A percentile compares a stretch with the other conserved stretches of the same genome.
Evolutionary conservation across 2,797 vertebrate genomes (phyloP).

Genomic region (Sebastes ruberrimus): DNA sequence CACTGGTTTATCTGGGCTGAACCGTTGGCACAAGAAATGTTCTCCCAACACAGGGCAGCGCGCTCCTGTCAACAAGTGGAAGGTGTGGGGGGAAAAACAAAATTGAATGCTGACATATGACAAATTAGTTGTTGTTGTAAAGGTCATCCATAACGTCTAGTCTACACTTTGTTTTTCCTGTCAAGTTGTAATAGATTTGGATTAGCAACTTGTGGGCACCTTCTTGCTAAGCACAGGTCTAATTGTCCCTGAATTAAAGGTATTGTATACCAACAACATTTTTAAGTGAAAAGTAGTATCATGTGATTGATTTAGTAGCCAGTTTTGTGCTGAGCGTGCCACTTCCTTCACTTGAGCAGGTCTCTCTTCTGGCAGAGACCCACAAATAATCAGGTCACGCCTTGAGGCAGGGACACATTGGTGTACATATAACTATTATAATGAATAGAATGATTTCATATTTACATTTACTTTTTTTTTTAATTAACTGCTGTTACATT

Average conservation of each 20-base stretch:
- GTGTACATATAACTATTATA: background rate
- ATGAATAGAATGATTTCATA: background rate
- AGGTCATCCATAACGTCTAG: background rate
- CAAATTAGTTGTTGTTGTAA: background rate
- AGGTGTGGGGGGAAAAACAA: background rate
- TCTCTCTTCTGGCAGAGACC: background rate
- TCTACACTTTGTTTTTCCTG: background rate
- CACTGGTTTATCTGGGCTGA: constrained; percentile 45
- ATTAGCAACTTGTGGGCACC: background rate
- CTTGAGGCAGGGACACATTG: background rate
- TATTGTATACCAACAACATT: too few species aligned
- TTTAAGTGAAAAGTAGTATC: background rate
- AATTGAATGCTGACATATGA: background rate
- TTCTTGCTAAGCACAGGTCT: background rate
- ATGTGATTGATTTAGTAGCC: background rate
- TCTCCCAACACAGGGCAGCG: constrained; percentile 14
- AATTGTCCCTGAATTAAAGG: background rate
- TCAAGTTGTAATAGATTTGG: background rate
- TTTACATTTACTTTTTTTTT: background rate
- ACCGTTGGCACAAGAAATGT: constrained; percentile 36
- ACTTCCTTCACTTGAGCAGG: background rate
- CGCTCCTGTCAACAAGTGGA: constrained; percentile 37
- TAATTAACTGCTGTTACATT: background rate
- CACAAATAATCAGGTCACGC: constrained; percentile 5
- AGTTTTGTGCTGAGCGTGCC: background rate